These are phyloP conservation scores for Laodelphax striatellus DNA, from an alignment of 1,140 invertebrate species.

Conservation along the genomic window DNA sequence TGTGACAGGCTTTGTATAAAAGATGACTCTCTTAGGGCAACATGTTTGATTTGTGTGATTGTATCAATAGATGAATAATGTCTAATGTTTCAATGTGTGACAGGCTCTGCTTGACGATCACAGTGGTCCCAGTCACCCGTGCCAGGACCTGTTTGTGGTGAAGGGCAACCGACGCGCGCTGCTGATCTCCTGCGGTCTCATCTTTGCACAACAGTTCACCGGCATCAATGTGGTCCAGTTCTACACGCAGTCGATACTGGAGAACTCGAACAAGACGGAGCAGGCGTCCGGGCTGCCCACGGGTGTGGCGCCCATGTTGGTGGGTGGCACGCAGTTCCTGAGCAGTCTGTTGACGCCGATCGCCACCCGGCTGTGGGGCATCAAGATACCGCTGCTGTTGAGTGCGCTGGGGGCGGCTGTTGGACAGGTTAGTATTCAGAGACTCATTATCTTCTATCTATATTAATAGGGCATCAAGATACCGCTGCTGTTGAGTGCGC, in stretches of 20 bases:
- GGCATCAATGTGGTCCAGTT: constrained; percentile 49
- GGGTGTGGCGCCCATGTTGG: constrained; percentile 57
- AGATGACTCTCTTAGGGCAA: no score
- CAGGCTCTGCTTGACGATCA: constrained; percentile 40
- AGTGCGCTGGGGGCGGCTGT: constrained; percentile 54
- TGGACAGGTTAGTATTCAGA: constrained; percentile 28
- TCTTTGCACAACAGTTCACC: constrained; percentile 63
- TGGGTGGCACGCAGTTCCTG: constrained; percentile 58
- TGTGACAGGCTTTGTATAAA: no score
- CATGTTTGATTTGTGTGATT: no score
- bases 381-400: constrained; percentile 54
- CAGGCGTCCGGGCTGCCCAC: constrained; percentile 40
- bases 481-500: no score
- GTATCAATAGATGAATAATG: no score
- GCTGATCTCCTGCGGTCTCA: constrained; percentile 54
- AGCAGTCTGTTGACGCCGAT: constrained; percentile 54
- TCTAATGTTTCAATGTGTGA: constrained; percentile 16
- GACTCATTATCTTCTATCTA: no score
- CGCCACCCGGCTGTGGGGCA: constrained; percentile 60
- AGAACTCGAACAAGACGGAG: constrained; percentile 30
- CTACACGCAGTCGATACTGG: constrained; percentile 59
- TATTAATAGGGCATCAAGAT: no score
- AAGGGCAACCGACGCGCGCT: constrained; percentile 48
- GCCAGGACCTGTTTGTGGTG: constrained; percentile 44
- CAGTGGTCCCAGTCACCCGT: constrained; percentile 31